phyloP scores from a whole-genome alignment of 2,797 vertebrate genomes.

The Sebastes aleutianus region DNA sequence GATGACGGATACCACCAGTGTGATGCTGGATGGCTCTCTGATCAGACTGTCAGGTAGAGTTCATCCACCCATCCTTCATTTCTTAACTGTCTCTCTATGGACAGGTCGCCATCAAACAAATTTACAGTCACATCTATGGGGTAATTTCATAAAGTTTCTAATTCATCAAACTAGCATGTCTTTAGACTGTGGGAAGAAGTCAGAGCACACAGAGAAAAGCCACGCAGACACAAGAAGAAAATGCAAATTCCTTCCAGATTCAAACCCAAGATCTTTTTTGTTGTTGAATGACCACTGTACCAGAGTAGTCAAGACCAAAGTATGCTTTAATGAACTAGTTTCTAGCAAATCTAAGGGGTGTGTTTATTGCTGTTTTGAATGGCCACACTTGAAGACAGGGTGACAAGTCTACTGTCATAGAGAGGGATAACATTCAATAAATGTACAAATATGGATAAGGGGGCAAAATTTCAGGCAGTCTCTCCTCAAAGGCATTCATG shows the following conservation, averaged over 20 bases:
- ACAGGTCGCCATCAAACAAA: background rate
- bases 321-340: background rate
- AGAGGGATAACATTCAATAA: background rate
- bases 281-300: too few relatives aligned
- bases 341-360: background rate
- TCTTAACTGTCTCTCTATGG: background rate
- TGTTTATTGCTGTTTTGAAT: too few relatives aligned
- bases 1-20: constrained; percentile 98
- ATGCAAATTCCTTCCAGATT: too few relatives aligned
- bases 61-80: background rate
- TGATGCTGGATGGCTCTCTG: constrained; percentile 97
- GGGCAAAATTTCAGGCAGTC: background rate
- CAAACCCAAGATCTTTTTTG: too few relatives aligned
- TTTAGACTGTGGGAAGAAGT: too few relatives aligned
- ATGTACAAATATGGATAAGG: background rate
- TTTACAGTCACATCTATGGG: background rate
- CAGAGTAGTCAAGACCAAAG: too few relatives aligned
- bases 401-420: background rate
- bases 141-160: background rate
- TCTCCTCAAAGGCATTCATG: background rate
- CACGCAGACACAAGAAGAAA: too few relatives aligned
- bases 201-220: background rate
- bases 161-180: background rate
- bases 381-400: background rate
- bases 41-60: constrained; percentile 94